Evolutionary conservation across 1,140 invertebrate genomes (phyloP).

Genomic region (Notospermus geniculatus): DNA sequence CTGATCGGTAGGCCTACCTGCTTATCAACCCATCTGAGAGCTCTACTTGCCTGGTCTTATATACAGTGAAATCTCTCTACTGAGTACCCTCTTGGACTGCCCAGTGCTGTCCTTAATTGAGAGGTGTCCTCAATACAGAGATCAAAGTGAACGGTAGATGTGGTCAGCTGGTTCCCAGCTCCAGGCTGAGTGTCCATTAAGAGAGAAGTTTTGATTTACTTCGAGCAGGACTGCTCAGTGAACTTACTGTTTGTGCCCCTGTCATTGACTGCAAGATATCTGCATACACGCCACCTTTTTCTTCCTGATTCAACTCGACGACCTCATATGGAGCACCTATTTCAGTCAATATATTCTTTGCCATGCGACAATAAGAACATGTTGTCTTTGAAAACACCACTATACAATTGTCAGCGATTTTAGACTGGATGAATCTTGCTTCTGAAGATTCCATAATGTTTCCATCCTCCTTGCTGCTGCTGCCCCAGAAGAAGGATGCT

Average conservation of each 20-base stretch:
- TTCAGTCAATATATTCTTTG: constrained; percentile 22
- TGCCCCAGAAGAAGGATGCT: too few relatives aligned
- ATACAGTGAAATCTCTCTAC: too few relatives aligned
- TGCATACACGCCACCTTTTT: constrained; percentile 76
- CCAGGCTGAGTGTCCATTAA: neutral
- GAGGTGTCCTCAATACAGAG: too few relatives aligned
- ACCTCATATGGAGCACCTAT: constrained; percentile 54
- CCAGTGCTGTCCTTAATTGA: too few relatives aligned
- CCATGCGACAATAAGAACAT: constrained; percentile 75
- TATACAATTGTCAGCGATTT: constrained; percentile 55
- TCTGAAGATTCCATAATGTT: neutral
- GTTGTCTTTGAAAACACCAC: constrained; percentile 87
- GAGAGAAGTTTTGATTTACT: too few relatives aligned
- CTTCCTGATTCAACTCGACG: constrained; percentile 76
- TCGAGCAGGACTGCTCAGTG: too few relatives aligned
- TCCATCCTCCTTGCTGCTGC: too few relatives aligned
- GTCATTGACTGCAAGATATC: constrained; percentile 75
- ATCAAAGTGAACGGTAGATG: neutral
- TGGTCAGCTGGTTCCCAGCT: neutral
- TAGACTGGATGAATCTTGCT: constrained; percentile 13
- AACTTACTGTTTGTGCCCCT: constrained; percentile 71
- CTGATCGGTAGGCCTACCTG: too few relatives aligned
- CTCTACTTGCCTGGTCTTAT: too few relatives aligned
- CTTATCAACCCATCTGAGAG: too few relatives aligned
- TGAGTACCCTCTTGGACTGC: too few relatives aligned